These are phyloP conservation scores for Bubo blakistoni DNA, from an alignment of 2,113 vertebrate genomes.

Conservation along the genomic window DNA sequence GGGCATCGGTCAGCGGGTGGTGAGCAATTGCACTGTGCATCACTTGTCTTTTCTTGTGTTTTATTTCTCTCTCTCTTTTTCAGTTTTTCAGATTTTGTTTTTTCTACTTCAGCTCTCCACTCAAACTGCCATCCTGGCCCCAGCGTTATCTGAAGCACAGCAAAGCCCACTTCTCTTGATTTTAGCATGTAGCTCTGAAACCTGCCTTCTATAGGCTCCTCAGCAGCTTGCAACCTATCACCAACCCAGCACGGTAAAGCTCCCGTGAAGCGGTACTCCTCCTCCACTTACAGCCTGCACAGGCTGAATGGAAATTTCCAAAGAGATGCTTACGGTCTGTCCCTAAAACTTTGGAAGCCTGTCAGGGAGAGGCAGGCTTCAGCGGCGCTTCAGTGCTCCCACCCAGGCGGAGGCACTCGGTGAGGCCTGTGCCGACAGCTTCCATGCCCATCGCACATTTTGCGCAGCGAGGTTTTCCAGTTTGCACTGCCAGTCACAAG, in stretches of 20 bases:
- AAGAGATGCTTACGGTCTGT: too few relatives aligned
- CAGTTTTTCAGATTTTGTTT: background rate
- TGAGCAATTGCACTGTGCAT: too few relatives aligned
- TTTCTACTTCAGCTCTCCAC: background rate
- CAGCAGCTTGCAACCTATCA: background rate
- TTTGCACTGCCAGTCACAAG: accelerated
- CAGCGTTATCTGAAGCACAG: background rate
- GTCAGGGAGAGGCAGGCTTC: background rate
- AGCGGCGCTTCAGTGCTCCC: background rate
- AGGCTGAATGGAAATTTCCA: background rate
- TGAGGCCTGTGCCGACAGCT: too few relatives aligned
- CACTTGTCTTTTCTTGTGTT: too few relatives aligned
- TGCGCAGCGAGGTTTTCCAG: accelerated
- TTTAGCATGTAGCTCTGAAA: background rate
- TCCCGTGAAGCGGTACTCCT: background rate
- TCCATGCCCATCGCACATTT: accelerated
- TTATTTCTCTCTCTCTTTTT: too few relatives aligned
- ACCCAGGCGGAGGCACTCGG: accelerated
- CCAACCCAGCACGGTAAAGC: background rate
- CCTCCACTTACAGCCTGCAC: background rate
- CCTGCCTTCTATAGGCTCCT: background rate
- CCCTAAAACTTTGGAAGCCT: background rate
- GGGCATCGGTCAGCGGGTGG: too few relatives aligned
- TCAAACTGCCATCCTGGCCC: background rate
- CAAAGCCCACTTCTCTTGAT: background rate